Percentiles rank a stretch among this genome's conserved stretches.
Evolutionary conservation across 2,113 vertebrate genomes (phyloP).

Genomic region (Ageneiosus marmoratus): DNA sequence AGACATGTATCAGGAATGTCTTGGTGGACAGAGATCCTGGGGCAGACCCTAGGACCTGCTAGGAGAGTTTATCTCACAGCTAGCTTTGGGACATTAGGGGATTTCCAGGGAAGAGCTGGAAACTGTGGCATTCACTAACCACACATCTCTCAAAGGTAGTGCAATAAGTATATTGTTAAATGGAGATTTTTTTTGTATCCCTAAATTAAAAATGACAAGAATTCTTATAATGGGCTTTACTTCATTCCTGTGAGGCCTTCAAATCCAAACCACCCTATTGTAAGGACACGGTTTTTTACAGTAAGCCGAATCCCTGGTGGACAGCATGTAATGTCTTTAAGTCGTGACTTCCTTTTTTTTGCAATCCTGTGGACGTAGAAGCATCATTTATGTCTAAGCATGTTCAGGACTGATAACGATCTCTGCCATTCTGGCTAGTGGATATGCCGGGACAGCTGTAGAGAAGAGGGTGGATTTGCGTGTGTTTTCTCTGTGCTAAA

Average conservation of each 20-base stretch:
- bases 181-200: neutral
- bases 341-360: conserved; percentile 35
- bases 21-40: neutral
- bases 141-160: too few species aligned
- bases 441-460: conserved; percentile 50
- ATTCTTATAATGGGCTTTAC: neutral
- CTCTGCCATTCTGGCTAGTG: conserved; percentile 28
- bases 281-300: neutral
- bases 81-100: neutral
- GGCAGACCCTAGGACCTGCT: neutral
- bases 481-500: conserved; percentile 46
- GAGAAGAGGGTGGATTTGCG: conserved; percentile 40
- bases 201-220: neutral
- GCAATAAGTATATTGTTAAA: too few species aligned
- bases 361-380: conserved; percentile 31
- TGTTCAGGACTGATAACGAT: conserved; percentile 34
- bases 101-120: neutral
- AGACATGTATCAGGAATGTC: neutral
- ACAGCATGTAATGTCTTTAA: conserved; percentile 22
- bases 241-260: neutral
- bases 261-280: neutral
- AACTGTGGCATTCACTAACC: too few species aligned
- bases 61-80: neutral
- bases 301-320: conserved; percentile 14
- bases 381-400: conserved; percentile 33